Percentiles rank a stretch among this genome's conserved stretches.
phyloP scores from a whole-genome alignment of 2,113 vertebrate species.

The Poeciliopsis prolifica region DNA sequence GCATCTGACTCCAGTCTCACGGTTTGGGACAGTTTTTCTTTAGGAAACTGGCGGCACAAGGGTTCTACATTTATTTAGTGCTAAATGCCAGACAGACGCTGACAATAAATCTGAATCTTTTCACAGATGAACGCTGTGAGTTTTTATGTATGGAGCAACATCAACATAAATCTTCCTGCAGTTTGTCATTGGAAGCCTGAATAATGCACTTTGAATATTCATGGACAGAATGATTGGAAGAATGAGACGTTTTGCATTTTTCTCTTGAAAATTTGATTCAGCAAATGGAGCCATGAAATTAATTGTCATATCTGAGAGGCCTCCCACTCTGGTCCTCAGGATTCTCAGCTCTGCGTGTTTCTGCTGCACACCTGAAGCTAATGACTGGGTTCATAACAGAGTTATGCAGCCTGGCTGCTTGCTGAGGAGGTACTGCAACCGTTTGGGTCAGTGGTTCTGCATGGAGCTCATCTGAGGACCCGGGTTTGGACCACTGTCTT shows the following conservation, averaged over 20 bases:
- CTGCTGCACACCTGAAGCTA: no score
- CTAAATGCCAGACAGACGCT: constrained; percentile 39
- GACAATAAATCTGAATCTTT: constrained; percentile 17
- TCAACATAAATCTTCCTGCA: constrained; percentile 36
- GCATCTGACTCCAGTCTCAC: constrained; percentile 54
- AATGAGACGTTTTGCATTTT: constrained; percentile 21
- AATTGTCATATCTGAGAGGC: constrained; percentile 1
- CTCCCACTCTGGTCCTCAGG: no score
- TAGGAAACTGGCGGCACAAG: constrained; percentile 5
- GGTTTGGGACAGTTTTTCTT: constrained; percentile 37
- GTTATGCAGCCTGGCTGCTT: no score
- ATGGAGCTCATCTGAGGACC: no score
- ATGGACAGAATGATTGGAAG: constrained; percentile 12
- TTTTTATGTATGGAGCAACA: constrained; percentile 22
- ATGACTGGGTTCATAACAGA: no score
- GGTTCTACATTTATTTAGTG: constrained; percentile 35
- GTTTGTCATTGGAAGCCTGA: constrained; percentile 64
- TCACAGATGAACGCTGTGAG: constrained; percentile 4
- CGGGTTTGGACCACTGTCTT: no score
- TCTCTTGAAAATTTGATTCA: constrained; percentile 14
- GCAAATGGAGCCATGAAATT: constrained; percentile 25
- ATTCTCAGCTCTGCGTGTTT: no score
- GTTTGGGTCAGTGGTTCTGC: no score
- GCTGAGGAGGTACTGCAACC: no score
- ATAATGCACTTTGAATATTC: constrained; percentile 41